Base-by-base conservation (phyloP, 2,113 vertebrate species). In the Oceanites oceanicus region DNA sequence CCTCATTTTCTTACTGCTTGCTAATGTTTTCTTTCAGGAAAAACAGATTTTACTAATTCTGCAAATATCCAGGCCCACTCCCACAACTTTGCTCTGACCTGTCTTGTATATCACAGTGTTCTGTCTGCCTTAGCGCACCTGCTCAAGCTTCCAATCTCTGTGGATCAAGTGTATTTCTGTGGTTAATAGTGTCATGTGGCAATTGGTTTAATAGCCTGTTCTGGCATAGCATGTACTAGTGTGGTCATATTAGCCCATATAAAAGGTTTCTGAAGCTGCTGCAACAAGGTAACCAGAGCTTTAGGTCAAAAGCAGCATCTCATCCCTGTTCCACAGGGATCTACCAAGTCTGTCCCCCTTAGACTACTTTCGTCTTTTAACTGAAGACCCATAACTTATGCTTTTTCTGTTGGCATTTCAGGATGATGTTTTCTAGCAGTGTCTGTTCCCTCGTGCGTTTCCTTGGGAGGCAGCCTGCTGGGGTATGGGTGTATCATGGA, bases 361-460 rank as follows among this genome's bases (percentile, higher is more conserved):
- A 44, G 74, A 27, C 26, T 42, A 15, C 68, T 84, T 73, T n/a
- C 36, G 45, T 70, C 36, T 50, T 84, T 55, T 63, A 29, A 4
- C 49, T 66, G 58, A 53, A 53, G 38, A 61, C 25, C 30, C 16
- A 40, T 4, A 58, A 44, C 20, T 90, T 42, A 9, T 11, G 21
- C 27, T 15, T 90, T 67, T 77, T 52, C 34, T 76, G 17, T 32
- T 74, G 84, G 12, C 22, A 32, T 90, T 86, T 79, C 58, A 78
- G 29, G 25, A 10, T 52, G 49, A 17, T 27, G 6, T 65, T 87
- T 78, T 23, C 62, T 44, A 18, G 19, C 53, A 49, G 36, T 10
- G 23, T 17, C 15, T 70, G 21, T 15, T 81, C 13, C 16, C 6
- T 56, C 1, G 0, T 56, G 32, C 1, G 0, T 53, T 56, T 70